A percentile compares a stretch with the other conserved stretches of the same genome.
Conservation (phyloP, 2,797 vertebrate genomes). For the Acanthiza pusilla region DNA sequence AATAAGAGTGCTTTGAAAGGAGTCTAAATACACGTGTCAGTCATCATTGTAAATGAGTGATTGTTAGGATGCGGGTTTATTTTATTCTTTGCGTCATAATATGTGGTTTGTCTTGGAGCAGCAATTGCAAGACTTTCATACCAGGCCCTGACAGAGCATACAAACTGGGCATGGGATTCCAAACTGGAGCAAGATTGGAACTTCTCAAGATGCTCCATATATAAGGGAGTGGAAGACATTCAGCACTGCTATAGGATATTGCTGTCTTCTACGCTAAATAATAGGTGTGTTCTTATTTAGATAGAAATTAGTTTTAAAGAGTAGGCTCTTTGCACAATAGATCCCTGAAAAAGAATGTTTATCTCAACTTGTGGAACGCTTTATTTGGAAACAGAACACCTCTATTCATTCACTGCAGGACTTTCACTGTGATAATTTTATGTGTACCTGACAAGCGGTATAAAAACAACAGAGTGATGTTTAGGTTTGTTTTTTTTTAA, state of each 20-base stretch:
- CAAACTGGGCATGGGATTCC: not conserved
- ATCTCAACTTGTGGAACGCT: not conserved
- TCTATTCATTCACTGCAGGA: not conserved
- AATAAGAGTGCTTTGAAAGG: not conserved
- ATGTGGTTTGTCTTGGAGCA: not conserved
- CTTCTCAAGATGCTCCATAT: rapidly evolving
- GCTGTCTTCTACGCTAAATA: not conserved
- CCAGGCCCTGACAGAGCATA: not conserved
- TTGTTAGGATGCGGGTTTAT: not conserved
- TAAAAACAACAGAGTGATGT: not conserved
- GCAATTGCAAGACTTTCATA: not conserved
- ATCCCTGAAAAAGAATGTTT: not conserved
- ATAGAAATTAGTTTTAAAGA: not conserved
- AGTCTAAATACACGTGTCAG: not conserved
- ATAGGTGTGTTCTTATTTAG: not conserved
- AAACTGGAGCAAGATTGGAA: not conserved
- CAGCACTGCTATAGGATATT: not conserved
- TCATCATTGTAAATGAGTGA: not conserved
- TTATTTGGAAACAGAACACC: not conserved
- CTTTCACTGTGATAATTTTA: not conserved
- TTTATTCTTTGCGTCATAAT: not conserved
- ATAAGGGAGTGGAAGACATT: not conserved
- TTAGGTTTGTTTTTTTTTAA: not conserved
- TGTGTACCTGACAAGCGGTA: not conserved
- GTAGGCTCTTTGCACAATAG: not conserved